Percentiles rank a stretch among this genome's conserved stretches.
These are phyloP conservation scores for Tokudaia tokunoshimensis DNA, from an alignment of 2,797 vertebrate genomes.

Conservation along the genomic window DNA sequence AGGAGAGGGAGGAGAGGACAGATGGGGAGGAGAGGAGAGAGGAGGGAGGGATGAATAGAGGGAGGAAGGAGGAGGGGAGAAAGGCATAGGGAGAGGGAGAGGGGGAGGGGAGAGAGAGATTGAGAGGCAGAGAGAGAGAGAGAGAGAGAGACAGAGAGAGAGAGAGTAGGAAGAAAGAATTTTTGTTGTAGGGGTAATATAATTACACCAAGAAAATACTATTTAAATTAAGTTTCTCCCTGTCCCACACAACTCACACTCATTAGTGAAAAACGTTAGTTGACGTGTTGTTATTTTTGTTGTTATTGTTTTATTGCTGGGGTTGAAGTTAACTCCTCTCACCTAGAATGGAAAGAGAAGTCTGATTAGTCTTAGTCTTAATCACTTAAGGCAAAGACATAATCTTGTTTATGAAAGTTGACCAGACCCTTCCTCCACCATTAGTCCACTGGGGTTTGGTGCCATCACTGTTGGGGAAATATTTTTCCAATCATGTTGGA, in stretches of 20 bases:
- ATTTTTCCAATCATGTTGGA: fast-evolving
- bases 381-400: neutral
- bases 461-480: neutral
- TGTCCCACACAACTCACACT: neutral
- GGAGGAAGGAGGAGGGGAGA: fast-evolving
- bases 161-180: too few relatives aligned
- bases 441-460: neutral
- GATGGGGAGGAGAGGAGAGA: too few relatives aligned
- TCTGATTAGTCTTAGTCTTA: neutral
- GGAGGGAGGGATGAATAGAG: too few relatives aligned
- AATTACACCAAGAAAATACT: neutral
- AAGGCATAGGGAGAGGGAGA: neutral
- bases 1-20: neutral
- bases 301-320: neutral
- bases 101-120: neutral
- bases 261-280: neutral
- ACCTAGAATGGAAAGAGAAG: neutral
- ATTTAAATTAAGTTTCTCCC: neutral
- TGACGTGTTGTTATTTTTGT: neutral
- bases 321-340: neutral
- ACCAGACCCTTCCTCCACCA: neutral
- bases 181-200: neutral
- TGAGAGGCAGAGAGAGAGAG: fast-evolving
- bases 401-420: neutral
- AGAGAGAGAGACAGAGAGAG: fast-evolving